phyloP scores from a whole-genome alignment of 1,140 invertebrate species.

The Drosophila azteca region DNA sequence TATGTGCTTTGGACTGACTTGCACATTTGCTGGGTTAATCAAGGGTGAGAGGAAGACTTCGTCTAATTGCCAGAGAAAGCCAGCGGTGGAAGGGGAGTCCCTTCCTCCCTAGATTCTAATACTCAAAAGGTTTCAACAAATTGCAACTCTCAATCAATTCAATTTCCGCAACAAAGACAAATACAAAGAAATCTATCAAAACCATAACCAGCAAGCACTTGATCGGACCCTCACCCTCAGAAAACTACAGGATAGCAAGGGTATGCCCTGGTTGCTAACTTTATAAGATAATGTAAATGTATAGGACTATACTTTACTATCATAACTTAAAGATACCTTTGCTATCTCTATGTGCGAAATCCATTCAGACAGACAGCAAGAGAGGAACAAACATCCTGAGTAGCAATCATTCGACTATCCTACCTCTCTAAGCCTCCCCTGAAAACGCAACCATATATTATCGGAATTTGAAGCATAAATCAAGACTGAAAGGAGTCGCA shows the following conservation, averaged over 20 bases:
- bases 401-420: conserved; percentile 23
- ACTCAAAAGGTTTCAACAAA: conserved; percentile 63
- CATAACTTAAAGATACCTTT: too few species aligned
- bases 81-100: conserved; percentile 8
- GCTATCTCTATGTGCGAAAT: too few species aligned
- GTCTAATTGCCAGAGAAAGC: conserved; percentile 47
- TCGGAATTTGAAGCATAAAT: conserved; percentile 72
- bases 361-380: too few species aligned
- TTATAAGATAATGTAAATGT: too few species aligned
- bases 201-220: conserved; percentile 66
- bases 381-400: neutral
- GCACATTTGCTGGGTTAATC: conserved; percentile 47
- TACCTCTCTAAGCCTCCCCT: neutral
- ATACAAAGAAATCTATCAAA: conserved; percentile 66
- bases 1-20: conserved; percentile 33
- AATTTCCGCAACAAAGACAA: conserved; percentile 37
- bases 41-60: conserved; percentile 19
- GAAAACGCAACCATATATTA: conserved; percentile 64
- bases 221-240: conserved; percentile 20
- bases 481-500: conserved; percentile 54
- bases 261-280: neutral
- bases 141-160: conserved; percentile 68
- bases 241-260: conserved; percentile 1
- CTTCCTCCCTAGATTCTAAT: neutral
- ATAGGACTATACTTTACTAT: too few species aligned